These are phyloP conservation scores for Gymnocypris eckloni DNA, from an alignment of 2,797 vertebrate species.

Conservation along the genomic window DNA sequence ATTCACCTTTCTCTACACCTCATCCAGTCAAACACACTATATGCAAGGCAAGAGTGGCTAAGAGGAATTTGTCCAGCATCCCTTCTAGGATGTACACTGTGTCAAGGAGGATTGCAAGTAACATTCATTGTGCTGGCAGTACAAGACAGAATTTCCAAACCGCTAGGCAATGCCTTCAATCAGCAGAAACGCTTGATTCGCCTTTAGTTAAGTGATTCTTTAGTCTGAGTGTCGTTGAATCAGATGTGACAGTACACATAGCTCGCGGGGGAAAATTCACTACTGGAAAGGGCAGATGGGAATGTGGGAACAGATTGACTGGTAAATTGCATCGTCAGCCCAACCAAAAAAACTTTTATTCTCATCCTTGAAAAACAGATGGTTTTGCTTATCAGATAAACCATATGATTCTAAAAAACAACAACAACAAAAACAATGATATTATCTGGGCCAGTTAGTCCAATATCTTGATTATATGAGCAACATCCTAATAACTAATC, in stretches of 20 bases:
- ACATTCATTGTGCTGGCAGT: constrained; percentile 12
- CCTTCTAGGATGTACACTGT: constrained; percentile 8
- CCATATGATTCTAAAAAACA: neutral
- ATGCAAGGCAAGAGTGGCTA: neutral
- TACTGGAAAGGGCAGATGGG: constrained; percentile 7
- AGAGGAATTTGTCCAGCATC: constrained; percentile 28
- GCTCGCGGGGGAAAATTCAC: neutral
- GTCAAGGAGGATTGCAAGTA: constrained; percentile 27
- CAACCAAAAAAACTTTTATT: neutral
- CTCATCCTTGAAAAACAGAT: neutral
- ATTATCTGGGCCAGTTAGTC: neutral
- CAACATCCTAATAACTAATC: neutral
- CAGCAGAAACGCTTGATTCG: constrained; percentile 8
- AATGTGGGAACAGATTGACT: constrained; percentile 16
- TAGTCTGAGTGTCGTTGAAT: constrained; percentile 4
- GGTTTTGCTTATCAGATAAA: neutral
- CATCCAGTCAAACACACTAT: neutral
- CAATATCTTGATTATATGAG: neutral
- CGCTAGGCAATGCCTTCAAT: constrained; percentile 4
- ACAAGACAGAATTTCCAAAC: constrained; percentile 20
- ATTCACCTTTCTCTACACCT: neutral
- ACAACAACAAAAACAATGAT: neutral
- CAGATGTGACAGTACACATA: constrained; percentile 5
- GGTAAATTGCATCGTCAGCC: neutral
- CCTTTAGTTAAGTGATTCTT: constrained; percentile 15